Evolutionary conservation across 2,888 invertebrate genomes (phyloP), one percentile per base, ranked within the genome.

Genomic region (Coelinius sp.): DNA sequence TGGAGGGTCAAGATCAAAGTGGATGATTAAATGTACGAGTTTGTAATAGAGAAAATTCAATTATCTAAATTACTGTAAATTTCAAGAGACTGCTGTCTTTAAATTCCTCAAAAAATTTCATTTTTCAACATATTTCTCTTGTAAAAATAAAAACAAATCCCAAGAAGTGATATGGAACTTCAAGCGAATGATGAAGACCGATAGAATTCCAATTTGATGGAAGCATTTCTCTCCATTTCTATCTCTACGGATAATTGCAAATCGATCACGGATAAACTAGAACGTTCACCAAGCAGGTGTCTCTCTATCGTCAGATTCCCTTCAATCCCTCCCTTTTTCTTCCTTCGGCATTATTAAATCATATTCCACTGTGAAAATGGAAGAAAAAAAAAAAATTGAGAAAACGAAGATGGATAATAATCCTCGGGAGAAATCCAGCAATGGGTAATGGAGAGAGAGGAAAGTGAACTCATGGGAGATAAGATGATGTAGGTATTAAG

Each of bases 311-410:
- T 17, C 53, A 27, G 66, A 56, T 65, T 6, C 66, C 17, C 52
- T 24, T 31, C 53, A 53, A 14, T 31, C 41, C 14, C 69, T 70
- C 52, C 53, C 69, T 46, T 59, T 64, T 44, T 72, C 49, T 65
- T 66, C 44, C 76, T 72, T 68, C 56, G 76, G 75, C 78, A 77
- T 81, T 80, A 79, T 84, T 83, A 81, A 84, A 83, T 83, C 81
- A 80, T 82, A 78, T 80, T 83, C 80, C 80, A 79, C 82, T 80
- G 80, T 79, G 77, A 75, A 71, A 72, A 74, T 70, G 71, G 76
- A 77, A 77, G 75, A 44, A 17, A 56, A 56, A 53, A 49, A 49
- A 20, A 8, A 31, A 6, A 31, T 6, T 6, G 35, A 17, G 8
- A 12, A 77, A 77, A 65, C 62, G 77, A 80, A 75, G 78, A 67